A percentile compares a stretch with the other conserved stretches of the same genome.
These are phyloP conservation scores for Anagrus nilaparvatae DNA, from an alignment of 1,140 invertebrate genomes.

Conservation along the genomic window DNA sequence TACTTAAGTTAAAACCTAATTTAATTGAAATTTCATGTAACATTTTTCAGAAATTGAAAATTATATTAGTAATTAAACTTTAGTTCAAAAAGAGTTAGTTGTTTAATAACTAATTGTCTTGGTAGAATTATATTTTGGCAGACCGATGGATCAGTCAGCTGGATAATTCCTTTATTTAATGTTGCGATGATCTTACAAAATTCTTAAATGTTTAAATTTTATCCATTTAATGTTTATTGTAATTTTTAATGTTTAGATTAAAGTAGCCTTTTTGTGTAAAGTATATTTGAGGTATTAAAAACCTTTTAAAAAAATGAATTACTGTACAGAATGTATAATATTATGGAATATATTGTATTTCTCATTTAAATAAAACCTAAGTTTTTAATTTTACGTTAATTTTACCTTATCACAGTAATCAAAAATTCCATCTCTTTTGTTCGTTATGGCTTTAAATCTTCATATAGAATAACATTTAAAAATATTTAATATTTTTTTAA, in stretches of 20 bases:
- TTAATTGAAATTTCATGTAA: too few relatives aligned
- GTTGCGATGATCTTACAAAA: too few relatives aligned
- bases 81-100: slow-evolving; percentile 34
- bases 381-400: slow-evolving; percentile 36
- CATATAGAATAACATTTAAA: too few relatives aligned
- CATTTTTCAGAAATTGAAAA: too few relatives aligned
- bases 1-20: too few relatives aligned
- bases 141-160: slow-evolving; percentile 31
- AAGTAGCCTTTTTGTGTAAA: slow-evolving; percentile 47
- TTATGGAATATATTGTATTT: slow-evolving; percentile 46
- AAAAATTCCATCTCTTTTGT: neutral
- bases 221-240: too few relatives aligned
- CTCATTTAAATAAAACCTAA: slow-evolving; percentile 41
- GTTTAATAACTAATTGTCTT: slow-evolving; percentile 33
- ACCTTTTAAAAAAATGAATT: too few relatives aligned
- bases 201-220: too few relatives aligned
- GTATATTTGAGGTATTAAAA: slow-evolving; percentile 45
- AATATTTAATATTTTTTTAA: neutral
- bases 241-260: slow-evolving; percentile 44
- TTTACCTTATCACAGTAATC: neutral
- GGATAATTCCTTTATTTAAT: slow-evolving; percentile 34
- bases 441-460: too few relatives aligned
- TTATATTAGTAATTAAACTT: too few relatives aligned
- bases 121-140: slow-evolving; percentile 38
- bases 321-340: too few relatives aligned